These are phyloP conservation scores for Acanthornis magna DNA, from an alignment of 2,797 vertebrate genomes.

Conservation along the genomic window DNA sequence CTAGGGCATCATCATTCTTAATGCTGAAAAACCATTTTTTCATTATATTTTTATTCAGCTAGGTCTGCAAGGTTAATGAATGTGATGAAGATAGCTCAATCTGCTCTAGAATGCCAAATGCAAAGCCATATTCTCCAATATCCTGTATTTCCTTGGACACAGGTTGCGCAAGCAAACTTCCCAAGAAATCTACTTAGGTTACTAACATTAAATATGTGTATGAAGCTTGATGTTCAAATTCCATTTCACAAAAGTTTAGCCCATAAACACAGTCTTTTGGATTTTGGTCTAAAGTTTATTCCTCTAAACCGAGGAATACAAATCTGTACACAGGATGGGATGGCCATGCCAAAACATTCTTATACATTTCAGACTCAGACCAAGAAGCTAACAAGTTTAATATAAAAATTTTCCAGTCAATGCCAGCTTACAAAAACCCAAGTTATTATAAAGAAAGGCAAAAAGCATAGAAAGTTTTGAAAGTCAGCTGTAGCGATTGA, in stretches of 20 bases:
- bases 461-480: not conserved
- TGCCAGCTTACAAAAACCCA: not conserved
- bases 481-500: not conserved
- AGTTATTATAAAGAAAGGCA: not conserved
- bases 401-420: not conserved
- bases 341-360: rapidly evolving
- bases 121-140: not conserved
- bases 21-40: not conserved
- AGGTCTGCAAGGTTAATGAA: not conserved
- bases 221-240: not conserved
- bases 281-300: not conserved
- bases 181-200: not conserved
- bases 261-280: not conserved
- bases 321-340: not conserved
- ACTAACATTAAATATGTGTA: not conserved
- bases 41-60: not conserved
- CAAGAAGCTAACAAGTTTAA: not conserved
- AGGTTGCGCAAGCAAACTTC: not conserved
- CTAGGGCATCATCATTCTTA: not conserved
- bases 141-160: not conserved
- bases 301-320: not conserved
- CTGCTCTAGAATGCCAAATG: not conserved
- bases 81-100: not conserved
- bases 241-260: not conserved
- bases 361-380: not conserved